These are phyloP conservation scores for Acleris holmiana DNA, from an alignment of 2,888 invertebrate species.

Conservation along the genomic window DNA sequence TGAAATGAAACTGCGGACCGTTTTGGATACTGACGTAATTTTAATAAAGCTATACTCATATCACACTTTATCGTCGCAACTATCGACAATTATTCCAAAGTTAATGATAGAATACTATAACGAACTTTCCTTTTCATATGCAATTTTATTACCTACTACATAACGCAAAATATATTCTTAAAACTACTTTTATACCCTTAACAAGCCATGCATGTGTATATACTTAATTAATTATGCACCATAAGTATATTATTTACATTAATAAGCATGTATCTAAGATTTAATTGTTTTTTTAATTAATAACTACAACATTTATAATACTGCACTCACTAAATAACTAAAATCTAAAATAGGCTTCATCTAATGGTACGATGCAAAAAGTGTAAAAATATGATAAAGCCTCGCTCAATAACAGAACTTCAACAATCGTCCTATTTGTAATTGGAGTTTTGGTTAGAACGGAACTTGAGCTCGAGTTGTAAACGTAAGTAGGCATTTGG, in stretches of 20 bases:
- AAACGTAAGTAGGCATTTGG: too few relatives aligned
- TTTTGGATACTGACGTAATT: conserved; percentile 44
- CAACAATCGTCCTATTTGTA: conserved; percentile 13
- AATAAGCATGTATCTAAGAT: conserved; percentile 57
- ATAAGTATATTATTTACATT: conserved; percentile 39
- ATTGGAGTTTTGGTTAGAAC: conserved; percentile 1
- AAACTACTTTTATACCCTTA: not conserved
- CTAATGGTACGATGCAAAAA: conserved; percentile 38
- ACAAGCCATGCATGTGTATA: conserved; percentile 22
- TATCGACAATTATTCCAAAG: conserved; percentile 31
- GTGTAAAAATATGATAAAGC: conserved; percentile 34
- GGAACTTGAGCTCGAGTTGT: not conserved
- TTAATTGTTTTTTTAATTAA: conserved; percentile 32
- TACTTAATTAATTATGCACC: conserved; percentile 45
- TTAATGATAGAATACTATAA: conserved; percentile 13
- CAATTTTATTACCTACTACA: not conserved
- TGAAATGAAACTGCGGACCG: conserved; percentile 39
- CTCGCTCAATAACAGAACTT: not conserved
- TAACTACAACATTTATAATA: conserved; percentile 65
- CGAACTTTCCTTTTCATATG: not conserved
- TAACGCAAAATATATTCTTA: conserved; percentile 6
- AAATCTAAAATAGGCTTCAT: conserved; percentile 58
- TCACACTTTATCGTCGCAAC: conserved; percentile 44
- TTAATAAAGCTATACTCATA: conserved; percentile 47
- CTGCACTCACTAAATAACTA: conserved; percentile 61